A percentile compares a stretch with the other conserved stretches of the same genome.
phyloP scores from a whole-genome alignment of 2,797 vertebrate genomes.

The Aeoliscus strigatus region DNA sequence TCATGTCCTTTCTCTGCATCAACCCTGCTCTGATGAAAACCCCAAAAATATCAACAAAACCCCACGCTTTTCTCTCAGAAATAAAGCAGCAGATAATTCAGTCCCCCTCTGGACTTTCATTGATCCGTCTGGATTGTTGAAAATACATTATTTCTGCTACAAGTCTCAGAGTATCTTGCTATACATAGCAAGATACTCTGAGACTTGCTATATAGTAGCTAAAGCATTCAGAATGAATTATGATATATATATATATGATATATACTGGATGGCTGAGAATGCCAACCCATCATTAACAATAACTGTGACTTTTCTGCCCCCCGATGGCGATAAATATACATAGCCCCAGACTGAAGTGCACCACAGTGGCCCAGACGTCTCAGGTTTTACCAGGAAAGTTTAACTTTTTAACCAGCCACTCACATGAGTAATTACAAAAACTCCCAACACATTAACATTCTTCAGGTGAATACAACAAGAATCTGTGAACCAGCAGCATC shows the following conservation, averaged over 20 bases:
- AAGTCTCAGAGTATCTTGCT: constrained; percentile 35
- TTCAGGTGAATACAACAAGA: neutral
- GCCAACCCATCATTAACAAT: too few relatives aligned
- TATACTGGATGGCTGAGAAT: too few relatives aligned
- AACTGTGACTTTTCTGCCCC: neutral
- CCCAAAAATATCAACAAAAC: constrained; percentile 11
- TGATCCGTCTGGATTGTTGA: constrained; percentile 38
- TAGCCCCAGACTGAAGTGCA: neutral
- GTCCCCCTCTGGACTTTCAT: constrained; percentile 32
- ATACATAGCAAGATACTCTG: constrained; percentile 7
- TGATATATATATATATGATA: too few relatives aligned
- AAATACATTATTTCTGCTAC: constrained; percentile 16
- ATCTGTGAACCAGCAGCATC: neutral
- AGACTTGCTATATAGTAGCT: too few relatives aligned
- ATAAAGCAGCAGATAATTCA: constrained; percentile 26
- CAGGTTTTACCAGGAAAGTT: neutral
- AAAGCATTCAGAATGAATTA: too few relatives aligned
- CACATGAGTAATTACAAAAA: neutral
- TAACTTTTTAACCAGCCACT: neutral
- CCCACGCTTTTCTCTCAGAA: constrained; percentile 12
- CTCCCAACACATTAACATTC: neutral
- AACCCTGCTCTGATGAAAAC: constrained; percentile 17
- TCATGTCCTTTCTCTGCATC: constrained; percentile 28
- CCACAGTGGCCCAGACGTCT: neutral
- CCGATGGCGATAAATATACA: neutral